Base-by-base conservation (phyloP, 2,888 invertebrate species). In the Zygogramma bicolorata region DNA sequence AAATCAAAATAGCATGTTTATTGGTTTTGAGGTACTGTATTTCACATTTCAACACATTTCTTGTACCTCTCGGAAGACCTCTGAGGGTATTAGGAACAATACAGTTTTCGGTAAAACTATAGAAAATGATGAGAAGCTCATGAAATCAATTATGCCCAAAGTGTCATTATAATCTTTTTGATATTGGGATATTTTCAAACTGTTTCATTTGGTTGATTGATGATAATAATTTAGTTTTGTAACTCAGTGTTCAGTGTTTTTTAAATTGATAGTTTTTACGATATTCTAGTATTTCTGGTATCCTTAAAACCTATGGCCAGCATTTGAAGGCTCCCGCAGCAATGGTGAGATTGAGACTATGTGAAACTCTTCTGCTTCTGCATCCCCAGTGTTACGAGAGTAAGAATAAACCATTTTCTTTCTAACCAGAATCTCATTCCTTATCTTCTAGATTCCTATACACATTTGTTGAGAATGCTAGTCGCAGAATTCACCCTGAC, bases 401-500 rank as follows among this genome's bases (percentile, higher is more conserved):
- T 92, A 87, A 75, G 84, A 80, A 72, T n/a, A 22, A 31, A 60
- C 1, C 8, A 29, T 18, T 67, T 10, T 42, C n/a, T n/a, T n/a
- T n/a, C n/a, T n/a, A n/a, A n/a, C n/a, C n/a, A n/a, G n/a, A n/a
- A n/a, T n/a, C n/a, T n/a, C n/a, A n/a, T n/a, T n/a, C n/a, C n/a
- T n/a, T n/a, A n/a, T n/a, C n/a, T n/a, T n/a, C n/a, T 74, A 91
- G 91, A 92, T 75, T 94, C 93, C 18, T 96, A 97, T 82, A 96
- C 97, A 20, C 94, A 96, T 83, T 89, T 99, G 65, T 88, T 98
- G 74, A 90, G 97, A 79, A 95, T 98, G 90, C 89, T 99, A 60
- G 98, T 96, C 5, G 96, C 97, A 0, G 99, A 99, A 87, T 94
- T 99, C 81, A 98, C 98, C 0, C 88, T 98, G 15, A 94, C 97